Evolutionary conservation across 2,888 invertebrate genomes (phyloP).

Genomic region (Charanyca ferruginea): DNA sequence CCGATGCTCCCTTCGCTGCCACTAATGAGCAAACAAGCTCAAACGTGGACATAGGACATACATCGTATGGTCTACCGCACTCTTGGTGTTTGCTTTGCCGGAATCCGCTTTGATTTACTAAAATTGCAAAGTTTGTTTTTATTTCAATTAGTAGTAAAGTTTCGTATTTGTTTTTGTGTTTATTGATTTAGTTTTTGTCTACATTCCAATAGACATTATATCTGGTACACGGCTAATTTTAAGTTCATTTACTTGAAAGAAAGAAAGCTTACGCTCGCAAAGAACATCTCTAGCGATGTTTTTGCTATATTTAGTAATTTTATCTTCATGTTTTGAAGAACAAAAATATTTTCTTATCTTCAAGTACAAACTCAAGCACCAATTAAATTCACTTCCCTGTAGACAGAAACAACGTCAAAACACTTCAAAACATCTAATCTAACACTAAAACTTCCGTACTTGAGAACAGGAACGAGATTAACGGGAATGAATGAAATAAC

Average conservation of each 20-base stretch:
- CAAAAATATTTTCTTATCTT: slow-evolving; percentile 20
- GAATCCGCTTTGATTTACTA: slow-evolving; percentile 62
- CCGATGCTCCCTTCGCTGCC: slow-evolving; percentile 72
- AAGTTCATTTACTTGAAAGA: neutral
- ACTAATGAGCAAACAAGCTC: slow-evolving; percentile 84
- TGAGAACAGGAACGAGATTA: slow-evolving; percentile 60
- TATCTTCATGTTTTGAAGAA: neutral
- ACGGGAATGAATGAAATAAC: slow-evolving; percentile 66
- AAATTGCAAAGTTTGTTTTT: slow-evolving; percentile 48
- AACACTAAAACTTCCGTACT: slow-evolving; percentile 54
- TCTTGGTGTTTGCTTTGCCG: slow-evolving; percentile 65
- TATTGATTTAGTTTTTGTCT: slow-evolving; percentile 2
- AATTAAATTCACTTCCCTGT: slow-evolving; percentile 42
- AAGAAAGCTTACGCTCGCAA: no score
- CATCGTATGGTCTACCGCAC: slow-evolving; percentile 68
- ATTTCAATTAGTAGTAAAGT: slow-evolving; percentile 17
- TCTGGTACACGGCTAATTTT: neutral
- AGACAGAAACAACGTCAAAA: slow-evolving; percentile 39
- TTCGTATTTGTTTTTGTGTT: slow-evolving; percentile 14
- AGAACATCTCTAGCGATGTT: neutral
- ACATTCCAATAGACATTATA: neutral
- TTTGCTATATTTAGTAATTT: neutral
- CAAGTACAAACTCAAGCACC: slow-evolving; percentile 19
- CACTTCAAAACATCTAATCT: slow-evolving; percentile 57
- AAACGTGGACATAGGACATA: slow-evolving; percentile 58